Conservation (phyloP, 2,888 invertebrate species). For the Anorthoa munda region DNA sequence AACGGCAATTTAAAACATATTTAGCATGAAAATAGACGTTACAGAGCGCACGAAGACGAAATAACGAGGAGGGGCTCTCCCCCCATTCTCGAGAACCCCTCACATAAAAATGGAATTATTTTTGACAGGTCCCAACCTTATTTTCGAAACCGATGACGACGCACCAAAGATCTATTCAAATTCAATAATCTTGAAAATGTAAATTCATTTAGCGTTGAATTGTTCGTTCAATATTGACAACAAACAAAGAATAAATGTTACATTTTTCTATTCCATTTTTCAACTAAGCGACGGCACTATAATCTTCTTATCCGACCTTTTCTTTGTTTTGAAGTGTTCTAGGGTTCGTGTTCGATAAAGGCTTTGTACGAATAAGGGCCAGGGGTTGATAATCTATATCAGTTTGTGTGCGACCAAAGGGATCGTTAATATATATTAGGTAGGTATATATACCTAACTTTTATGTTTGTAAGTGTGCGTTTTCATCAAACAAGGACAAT, state of each 20-base stretch:
- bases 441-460: constrained; percentile 47
- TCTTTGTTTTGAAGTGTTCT: constrained; percentile 85
- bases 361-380: constrained; percentile 78
- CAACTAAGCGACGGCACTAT: constrained; percentile 75
- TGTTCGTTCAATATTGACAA: constrained; percentile 43
- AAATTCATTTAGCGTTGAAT: constrained; percentile 52
- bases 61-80: constrained; percentile 82
- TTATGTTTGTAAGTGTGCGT: constrained; percentile 63
- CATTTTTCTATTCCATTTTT: constrained; percentile 76
- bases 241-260: constrained; percentile 59
- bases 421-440: constrained; percentile 74
- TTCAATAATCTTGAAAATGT: constrained; percentile 66
- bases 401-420: constrained; percentile 80
- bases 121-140: constrained; percentile 80
- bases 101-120: constrained; percentile 82
- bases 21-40: constrained; percentile 80
- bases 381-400: constrained; percentile 86
- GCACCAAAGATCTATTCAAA: constrained; percentile 66
- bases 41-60: constrained; percentile 78
- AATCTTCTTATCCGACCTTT: constrained; percentile 83
- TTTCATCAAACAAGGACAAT: constrained; percentile 64
- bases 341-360: constrained; percentile 77
- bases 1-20: constrained; percentile 85
- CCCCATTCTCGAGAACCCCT: constrained; percentile 76
- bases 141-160: constrained; percentile 77